Evolutionary conservation across 2,888 invertebrate genomes (phyloP).

Genomic region (Netelia virgata): DNA sequence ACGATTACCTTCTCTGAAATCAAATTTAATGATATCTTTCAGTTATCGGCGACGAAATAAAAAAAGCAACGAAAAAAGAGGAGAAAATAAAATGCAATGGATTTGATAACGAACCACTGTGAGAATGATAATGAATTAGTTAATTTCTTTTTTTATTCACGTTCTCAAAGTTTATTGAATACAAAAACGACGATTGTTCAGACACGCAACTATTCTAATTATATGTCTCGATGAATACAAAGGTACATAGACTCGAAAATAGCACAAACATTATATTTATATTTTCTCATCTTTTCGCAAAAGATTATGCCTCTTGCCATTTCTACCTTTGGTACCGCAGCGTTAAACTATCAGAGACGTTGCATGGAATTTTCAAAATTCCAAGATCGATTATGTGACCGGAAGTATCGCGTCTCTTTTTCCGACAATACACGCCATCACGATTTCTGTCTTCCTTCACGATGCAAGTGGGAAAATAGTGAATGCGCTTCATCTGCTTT

Average conservation of each 20-base stretch:
- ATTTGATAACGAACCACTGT: neutral
- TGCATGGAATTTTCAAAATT: constrained; percentile 72
- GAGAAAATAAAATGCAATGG: too few relatives aligned
- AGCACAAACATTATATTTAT: constrained; percentile 18
- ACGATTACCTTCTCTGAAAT: neutral
- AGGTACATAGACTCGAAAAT: neutral
- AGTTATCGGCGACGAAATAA: too few relatives aligned
- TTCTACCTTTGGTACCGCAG: constrained; percentile 75
- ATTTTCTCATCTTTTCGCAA: constrained; percentile 20
- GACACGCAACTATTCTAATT: neutral
- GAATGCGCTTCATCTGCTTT: constrained; percentile 76
- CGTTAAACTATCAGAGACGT: constrained; percentile 76
- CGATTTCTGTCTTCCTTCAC: constrained; percentile 75
- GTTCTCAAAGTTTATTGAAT: neutral
- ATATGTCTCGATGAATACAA: neutral
- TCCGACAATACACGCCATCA: constrained; percentile 33
- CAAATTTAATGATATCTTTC: neutral
- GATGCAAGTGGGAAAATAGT: constrained; percentile 79
- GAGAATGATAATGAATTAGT: neutral
- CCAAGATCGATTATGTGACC: constrained; percentile 80
- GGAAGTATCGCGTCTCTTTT: constrained; percentile 75
- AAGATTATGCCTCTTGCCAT: neutral
- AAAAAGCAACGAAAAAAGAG: too few relatives aligned
- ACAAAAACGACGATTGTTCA: neutral
- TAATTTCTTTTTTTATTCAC: neutral